phyloP scores from a whole-genome alignment of 2,113 vertebrate genomes.

The Damaliscus lunatus region DNA sequence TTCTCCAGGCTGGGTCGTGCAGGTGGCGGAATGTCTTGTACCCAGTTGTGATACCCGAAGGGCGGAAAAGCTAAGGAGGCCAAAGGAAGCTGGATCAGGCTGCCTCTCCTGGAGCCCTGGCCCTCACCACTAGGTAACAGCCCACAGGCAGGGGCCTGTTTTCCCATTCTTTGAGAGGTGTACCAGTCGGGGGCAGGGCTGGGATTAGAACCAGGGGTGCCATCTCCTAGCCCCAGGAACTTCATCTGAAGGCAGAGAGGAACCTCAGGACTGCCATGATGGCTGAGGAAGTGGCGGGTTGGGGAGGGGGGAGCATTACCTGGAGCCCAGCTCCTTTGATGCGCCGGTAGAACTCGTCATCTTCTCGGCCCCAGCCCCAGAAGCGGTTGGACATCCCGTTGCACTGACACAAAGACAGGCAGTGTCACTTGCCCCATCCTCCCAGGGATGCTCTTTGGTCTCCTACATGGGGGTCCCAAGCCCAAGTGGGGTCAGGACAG shows the following conservation, averaged over 20 bases:
- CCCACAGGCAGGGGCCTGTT: neutral
- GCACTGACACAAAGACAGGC: constrained; percentile 84
- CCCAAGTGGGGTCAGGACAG: neutral
- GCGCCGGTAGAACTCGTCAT: constrained; percentile 96
- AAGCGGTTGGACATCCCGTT: constrained; percentile 99
- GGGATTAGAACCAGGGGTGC: neutral
- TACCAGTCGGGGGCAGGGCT: neutral
- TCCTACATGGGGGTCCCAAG: rapidly evolving
- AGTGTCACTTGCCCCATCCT: neutral
- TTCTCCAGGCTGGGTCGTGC: constrained; percentile 96
- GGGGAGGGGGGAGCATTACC: constrained; percentile 77
- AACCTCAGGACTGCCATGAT: neutral
- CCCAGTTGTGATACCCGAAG: constrained; percentile 92
- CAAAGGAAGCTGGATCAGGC: constrained; percentile 34
- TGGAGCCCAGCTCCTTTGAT: constrained; percentile 92
- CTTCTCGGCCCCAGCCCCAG: constrained; percentile 98
- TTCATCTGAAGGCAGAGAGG: neutral
- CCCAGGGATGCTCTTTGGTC: neutral
- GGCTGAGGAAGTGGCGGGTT: neutral
- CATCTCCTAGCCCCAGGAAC: neutral
- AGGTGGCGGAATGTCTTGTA: constrained; percentile 95
- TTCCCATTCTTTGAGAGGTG: neutral
- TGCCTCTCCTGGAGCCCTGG: neutral
- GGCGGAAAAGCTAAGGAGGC: constrained; percentile 88
- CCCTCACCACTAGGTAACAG: neutral